A percentile compares a stretch with the other conserved stretches of the same genome.
Evolutionary conservation across 2,888 invertebrate species (phyloP).

Genomic region (Metalampra italica): DNA sequence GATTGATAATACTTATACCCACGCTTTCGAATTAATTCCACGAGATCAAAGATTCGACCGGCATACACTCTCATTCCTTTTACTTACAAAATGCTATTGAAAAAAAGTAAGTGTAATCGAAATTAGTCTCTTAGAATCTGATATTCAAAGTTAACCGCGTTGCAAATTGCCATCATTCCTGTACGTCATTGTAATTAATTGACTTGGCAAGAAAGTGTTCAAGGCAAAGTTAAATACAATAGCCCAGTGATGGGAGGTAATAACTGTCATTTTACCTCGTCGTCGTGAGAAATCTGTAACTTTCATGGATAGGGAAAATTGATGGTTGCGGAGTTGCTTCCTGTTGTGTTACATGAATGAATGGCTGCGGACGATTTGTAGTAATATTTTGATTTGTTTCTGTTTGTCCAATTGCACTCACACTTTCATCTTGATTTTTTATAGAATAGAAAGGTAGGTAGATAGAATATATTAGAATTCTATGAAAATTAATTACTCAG

Average conservation of each 20-base stretch:
- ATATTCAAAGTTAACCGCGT: constrained; percentile 1
- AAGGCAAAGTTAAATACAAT: constrained; percentile 27
- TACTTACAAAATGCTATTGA: neutral
- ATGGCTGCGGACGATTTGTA: neutral
- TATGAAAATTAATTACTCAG: too few species aligned
- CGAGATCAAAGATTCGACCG: neutral
- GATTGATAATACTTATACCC: too few species aligned
- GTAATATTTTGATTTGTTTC: neutral
- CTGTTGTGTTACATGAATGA: constrained; percentile 2
- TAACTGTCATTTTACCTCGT: constrained; percentile 38
- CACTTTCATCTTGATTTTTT: too few species aligned
- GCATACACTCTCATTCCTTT: neutral
- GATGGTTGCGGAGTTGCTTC: constrained; percentile 6
- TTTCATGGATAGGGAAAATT: constrained; percentile 17
- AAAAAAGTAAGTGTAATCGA: constrained; percentile 3
- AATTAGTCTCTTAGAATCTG: constrained; percentile 8
- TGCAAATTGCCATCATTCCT: constrained; percentile 28
- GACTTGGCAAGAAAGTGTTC: constrained; percentile 22
- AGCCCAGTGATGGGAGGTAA: constrained; percentile 26
- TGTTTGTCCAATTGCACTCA: too few species aligned
- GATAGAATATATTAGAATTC: too few species aligned
- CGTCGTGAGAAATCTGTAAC: constrained; percentile 23
- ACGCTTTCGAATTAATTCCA: too few species aligned
- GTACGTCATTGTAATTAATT: constrained; percentile 30
- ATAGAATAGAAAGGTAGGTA: too few species aligned